Conservation (phyloP, 2,888 invertebrate species). For the Mimas tiliae region DNA sequence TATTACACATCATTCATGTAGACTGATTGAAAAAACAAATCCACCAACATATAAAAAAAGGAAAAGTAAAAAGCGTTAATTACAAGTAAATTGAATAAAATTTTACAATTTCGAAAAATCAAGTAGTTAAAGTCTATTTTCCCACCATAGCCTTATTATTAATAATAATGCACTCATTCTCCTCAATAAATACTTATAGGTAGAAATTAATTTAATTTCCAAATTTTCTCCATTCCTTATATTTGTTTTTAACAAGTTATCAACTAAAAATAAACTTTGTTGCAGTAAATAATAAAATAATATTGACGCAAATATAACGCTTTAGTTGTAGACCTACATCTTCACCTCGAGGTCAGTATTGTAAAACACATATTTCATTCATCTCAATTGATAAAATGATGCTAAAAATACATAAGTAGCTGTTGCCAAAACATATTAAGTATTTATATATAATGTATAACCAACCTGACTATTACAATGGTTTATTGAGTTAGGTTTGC, state of each 20-base stretch:
- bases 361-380: neutral
- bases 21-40: neutral
- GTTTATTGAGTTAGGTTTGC: conserved; percentile 15
- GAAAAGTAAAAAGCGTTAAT: neutral
- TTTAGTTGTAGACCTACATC: neutral
- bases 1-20: neutral
- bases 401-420: neutral
- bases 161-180: neutral
- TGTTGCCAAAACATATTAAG: neutral
- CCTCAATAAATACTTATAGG: neutral
- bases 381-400: neutral
- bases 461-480: conserved; percentile 14
- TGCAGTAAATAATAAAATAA: neutral
- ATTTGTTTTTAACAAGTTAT: no score
- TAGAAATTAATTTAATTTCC: no score
- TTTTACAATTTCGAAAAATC: neutral
- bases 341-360: neutral
- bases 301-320: neutral
- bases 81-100: neutral
- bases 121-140: neutral
- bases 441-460: conserved; percentile 15
- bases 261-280: neutral
- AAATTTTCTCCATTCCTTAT: no score
- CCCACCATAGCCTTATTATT: neutral
- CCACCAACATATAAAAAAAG: neutral